Evolutionary conservation across 2,113 vertebrate genomes (phyloP).

Genomic region (Mobula hypostoma): DNA sequence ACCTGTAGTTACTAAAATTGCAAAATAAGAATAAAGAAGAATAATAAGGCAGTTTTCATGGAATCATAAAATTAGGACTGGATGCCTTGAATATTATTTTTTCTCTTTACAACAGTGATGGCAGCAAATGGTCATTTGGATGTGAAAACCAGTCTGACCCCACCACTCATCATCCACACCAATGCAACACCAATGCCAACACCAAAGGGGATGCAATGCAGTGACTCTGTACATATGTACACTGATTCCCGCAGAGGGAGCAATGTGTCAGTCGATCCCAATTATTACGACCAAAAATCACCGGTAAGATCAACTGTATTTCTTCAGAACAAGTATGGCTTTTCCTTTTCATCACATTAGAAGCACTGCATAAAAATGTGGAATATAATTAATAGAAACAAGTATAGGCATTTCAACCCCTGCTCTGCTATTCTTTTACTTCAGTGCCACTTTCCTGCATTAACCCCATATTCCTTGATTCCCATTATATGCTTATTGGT

Average conservation of each 20-base stretch:
- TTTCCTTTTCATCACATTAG: background rate
- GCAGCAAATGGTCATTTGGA: conserved; percentile 79
- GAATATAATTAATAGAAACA: too few relatives aligned
- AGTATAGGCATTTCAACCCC: too few relatives aligned
- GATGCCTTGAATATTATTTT: background rate
- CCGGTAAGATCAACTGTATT: conserved; percentile 60
- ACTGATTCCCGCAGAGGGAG: conserved; percentile 69
- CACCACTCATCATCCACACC: conserved; percentile 89
- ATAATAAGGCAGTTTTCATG: too few relatives aligned
- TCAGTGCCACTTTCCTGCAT: too few relatives aligned
- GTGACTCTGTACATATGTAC: conserved; percentile 56
- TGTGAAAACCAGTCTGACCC: conserved; percentile 80
- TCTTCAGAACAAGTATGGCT: background rate
- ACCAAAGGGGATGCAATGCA: conserved; percentile 71
- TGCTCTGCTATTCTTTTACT: too few relatives aligned
- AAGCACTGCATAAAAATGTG: too few relatives aligned
- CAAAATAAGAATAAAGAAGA: too few relatives aligned
- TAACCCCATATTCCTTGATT: too few relatives aligned
- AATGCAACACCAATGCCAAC: conserved; percentile 91
- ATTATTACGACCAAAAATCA: conserved; percentile 71
- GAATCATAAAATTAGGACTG: background rate
- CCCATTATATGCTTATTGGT: too few relatives aligned
- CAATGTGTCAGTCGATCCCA: conserved; percentile 67
- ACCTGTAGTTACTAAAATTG: too few relatives aligned
- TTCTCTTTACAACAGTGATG: conserved; percentile 56